Base-by-base conservation (phyloP, 1,140 invertebrate genomes). In the Cataglyphis hispanica region DNA sequence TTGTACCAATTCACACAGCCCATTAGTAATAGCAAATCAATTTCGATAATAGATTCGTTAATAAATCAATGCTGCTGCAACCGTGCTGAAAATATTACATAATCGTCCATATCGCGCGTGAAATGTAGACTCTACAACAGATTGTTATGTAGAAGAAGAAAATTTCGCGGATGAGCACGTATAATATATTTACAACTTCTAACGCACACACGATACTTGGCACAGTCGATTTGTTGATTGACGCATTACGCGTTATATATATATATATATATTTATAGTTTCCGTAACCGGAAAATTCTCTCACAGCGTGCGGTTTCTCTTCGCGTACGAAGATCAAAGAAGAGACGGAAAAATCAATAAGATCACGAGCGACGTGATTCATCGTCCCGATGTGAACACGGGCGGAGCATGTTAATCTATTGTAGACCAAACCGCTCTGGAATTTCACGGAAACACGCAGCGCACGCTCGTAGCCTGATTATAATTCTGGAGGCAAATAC, bases 401-500 rank as follows among this genome's bases (percentile, higher is more conserved):
- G n/a, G 13, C 61, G 22, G 53, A 37, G 76, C 76, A 69, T 69
- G 85, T 89, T 89, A 89, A 89, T 88, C 87, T 86, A 83, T 61
- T 25, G 27, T 74, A 88, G 87, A 66, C 75, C 60, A 61, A 85
- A 85, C 58, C 83, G 81, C 74, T 69, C 37, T 74, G 83, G 87
- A 88, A 83, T 88, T 89, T 89, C 87, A 89, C 69, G 87, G 87
- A 83, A 89, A 89, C 76, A 86, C 88, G 87, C 46, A 67, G 60
- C 66, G 81, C 66, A 60, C 78, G 70, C 66, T 61, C 64, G 70
- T 80, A 10, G 66, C 58, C 85, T 89, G 85, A 90, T 90, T 90
- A 90, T 89, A 89, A 90, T 90, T 90, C 89, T 87, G 75, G 77
- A 90, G 85, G 89, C 89, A 90, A 90, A 90, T 90, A 90, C 89